These are phyloP conservation scores for Drosophila nebulosa DNA, from an alignment of 1,140 invertebrate genomes.

Conservation along the genomic window DNA sequence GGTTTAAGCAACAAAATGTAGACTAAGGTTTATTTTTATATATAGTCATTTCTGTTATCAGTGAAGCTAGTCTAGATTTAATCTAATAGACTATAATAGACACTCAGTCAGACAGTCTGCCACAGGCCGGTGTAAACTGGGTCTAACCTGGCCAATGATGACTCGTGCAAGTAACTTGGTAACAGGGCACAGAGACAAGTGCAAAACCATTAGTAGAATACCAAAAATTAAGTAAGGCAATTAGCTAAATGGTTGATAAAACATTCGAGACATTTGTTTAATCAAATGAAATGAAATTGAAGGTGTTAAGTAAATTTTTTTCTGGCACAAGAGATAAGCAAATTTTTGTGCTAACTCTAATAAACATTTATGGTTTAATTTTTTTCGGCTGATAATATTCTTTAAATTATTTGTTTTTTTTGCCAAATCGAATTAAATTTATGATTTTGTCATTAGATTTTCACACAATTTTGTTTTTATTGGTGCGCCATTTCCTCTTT, in stretches of 20 bases:
- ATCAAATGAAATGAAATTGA: constrained; percentile 6
- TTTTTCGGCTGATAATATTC: background rate
- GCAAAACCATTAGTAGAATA: background rate
- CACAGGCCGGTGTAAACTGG: constrained; percentile 51
- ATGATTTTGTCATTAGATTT: background rate
- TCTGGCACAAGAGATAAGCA: background rate
- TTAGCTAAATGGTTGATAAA: constrained; percentile 17
- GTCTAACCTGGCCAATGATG: constrained; percentile 21
- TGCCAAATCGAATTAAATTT: background rate
- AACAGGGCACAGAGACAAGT: background rate
- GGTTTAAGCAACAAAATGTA: constrained; percentile 17
- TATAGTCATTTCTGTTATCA: constrained; percentile 24
- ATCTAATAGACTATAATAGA: constrained; percentile 16
- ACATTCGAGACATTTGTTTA: constrained; percentile 40
- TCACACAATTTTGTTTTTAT: background rate
- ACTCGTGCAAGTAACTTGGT: constrained; percentile 4
- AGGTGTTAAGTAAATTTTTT: constrained; percentile 20
- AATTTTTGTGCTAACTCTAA: background rate
- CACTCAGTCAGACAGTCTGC: constrained; percentile 46
- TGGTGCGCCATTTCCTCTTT: background rate
- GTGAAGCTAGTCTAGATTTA: constrained; percentile 13
- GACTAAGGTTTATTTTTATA: constrained; percentile 45
- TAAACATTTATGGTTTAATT: background rate
- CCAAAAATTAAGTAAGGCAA: constrained; percentile 5
- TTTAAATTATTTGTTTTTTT: background rate